Evolutionary conservation across 1,140 invertebrate species (phyloP), one percentile per base, ranked within the genome.

Genomic region (Trachymyrmex septentrionalis): DNA sequence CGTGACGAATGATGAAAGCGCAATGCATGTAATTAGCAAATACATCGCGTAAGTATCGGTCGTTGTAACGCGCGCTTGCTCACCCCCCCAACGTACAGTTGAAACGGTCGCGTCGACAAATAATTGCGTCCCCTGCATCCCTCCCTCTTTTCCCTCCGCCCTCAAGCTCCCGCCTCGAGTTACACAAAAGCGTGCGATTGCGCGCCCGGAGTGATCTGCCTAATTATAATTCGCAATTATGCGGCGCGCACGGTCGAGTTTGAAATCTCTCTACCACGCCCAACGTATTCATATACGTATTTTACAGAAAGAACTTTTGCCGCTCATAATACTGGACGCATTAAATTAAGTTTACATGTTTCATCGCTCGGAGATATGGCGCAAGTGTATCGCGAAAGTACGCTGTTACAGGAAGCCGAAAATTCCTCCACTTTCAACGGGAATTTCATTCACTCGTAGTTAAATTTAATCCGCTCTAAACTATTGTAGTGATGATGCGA

Each of bases 1-100:
- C 69, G 80, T 84, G 69, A 84, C 80, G 69, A 73, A 84, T 84
- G 55, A 84, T 75, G 69, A 84, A 75, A 84, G 80, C 69, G 69
- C 38, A 61, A 59, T 24, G 69, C 69, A 55, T 84, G 69, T 84
- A 75, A 84, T 84, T 84, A 75, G 80, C 80, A 75, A 84, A 84
- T 84, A 84, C 67, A 82, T 61, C 67, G 80, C 80, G 53, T 61
- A 73, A 82, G 80, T 73, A 73, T 82, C 80, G 67, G 38, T 24
- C 34, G 53, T 59, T 69, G 73, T 38, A 59, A 16, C 48, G 69
- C 27, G 7, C 53, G 34, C 48, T 50, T 14, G 48, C 14, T 50
- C 14, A 16, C 48, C n/a, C n/a, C n/a, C n/a, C n/a, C 50, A 38
- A 38, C 34, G 34, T 6, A 38, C 34, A 27, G 48, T 27, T 12